Base-by-base conservation (phyloP, 1,140 invertebrate genomes). In the Physella acuta region DNA sequence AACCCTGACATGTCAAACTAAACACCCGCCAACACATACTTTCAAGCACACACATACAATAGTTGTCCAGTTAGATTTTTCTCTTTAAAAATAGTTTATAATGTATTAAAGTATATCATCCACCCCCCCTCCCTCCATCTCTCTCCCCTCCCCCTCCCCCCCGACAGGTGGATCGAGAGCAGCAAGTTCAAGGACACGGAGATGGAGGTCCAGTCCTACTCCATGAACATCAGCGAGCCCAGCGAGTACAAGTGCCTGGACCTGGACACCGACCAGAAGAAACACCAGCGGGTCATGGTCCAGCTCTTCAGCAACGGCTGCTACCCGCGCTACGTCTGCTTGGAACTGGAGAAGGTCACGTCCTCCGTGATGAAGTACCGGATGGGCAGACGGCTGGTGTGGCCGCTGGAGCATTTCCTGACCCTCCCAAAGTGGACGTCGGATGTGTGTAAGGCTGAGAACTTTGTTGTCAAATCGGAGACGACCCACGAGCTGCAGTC, bases 261-360 rank as follows among this genome's bases (percentile, higher is more conserved):
- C 2, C 64, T 71, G n/a, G 34, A 62, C 5, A 51, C 34, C 8
- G 33, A 53, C 49, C 26, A 31, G 11, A 33, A 14, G 28, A 58
- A 67, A 34, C 73, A 76, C 31, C 72, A 60, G 36, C 62, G 63
- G 36, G 70, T 79, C 39, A 60, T 79, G 16, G 67, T 78, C 0
- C 70, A 76, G 34, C 62, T 74, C n/a, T 76, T 75, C 58, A 70
- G 73, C 3, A 78, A 78, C 36, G 78, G 78, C 3, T 79, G 78
- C 55, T 76, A 73, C 28, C 78, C 78, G 5, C 72, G 78, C 31
- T 79, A 74, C 64, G 73, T 75, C 1, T 79, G 78, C 61, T 37
- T 76, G n/a, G 73, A 79, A 36, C 71, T 76, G 60, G 68, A 72
- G 63, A 78, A 78, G 39, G 61, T 71, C 5, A 68, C 73, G 1